Evolutionary conservation across 1,140 invertebrate species (phyloP).

Genomic region (Drosophila auraria): DNA sequence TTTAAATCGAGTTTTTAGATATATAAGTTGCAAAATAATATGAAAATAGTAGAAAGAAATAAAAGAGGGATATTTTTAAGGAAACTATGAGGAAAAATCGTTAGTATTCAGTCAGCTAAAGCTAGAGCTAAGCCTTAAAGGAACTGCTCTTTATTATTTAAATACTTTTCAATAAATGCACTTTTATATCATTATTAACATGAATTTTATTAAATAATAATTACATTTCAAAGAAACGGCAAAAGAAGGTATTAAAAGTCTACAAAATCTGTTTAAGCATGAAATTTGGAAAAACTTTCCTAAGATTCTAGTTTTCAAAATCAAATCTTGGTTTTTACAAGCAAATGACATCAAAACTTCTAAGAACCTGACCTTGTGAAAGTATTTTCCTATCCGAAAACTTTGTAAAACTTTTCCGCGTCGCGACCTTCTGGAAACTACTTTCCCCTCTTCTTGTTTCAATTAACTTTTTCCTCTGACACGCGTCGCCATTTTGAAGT

Average conservation of each 20-base stretch:
- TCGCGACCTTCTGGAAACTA: background rate
- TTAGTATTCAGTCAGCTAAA: background rate
- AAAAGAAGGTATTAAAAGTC: background rate
- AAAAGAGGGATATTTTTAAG: too few species aligned
- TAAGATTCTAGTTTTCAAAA: background rate
- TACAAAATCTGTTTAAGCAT: too few species aligned
- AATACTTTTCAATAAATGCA: too few species aligned
- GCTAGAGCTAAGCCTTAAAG: too few species aligned
- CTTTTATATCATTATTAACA: too few species aligned
- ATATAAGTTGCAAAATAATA: background rate
- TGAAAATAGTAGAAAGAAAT: background rate
- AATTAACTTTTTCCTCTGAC: constrained; percentile 8
- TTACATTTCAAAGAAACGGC: background rate
- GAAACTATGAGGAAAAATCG: background rate
- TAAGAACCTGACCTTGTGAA: constrained; percentile 8
- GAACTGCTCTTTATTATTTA: too few species aligned
- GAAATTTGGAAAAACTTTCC: background rate
- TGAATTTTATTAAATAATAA: background rate
- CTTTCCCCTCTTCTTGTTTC: constrained; percentile 4
- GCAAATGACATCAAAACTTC: background rate
- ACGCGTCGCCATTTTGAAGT: constrained; percentile 55
- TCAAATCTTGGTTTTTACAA: background rate
- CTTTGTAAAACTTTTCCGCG: background rate
- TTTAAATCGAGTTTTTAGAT: background rate
- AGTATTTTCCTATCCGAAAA: background rate